Evolutionary conservation across 2,888 invertebrate genomes (phyloP), one percentile per base, ranked within the genome.

Genomic region (Hesperia comma): DNA sequence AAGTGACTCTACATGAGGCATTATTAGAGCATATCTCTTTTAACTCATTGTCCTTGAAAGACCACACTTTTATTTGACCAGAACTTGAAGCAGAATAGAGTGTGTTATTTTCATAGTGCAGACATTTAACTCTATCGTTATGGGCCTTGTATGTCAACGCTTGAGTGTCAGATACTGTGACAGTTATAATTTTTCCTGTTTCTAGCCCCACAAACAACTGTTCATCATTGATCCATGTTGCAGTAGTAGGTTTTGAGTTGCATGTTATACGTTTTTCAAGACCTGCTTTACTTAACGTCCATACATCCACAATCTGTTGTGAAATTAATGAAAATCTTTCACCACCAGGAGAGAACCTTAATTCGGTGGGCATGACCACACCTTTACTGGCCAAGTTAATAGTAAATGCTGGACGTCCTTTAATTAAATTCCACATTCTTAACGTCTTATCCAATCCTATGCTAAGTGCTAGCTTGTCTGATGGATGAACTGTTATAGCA

Each of bases 401-500:
- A 0, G 96, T 95, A 83, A 97, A 99, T 0, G 98, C 98, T 75
- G 95, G 95, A 69, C 98, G 94, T 0, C 98, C 99, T 85, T 98
- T 98, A 0, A 99, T 93, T 70, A 99, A 93, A 92, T 99, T 98
- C 99, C 99, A 99, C 3, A 98, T 98, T 77, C 96, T 93, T 55
- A 99, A 85, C 6, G 96, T 95, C 74, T 95, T 95, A 86, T 99
- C 98, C 58, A 94, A 95, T 15, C 98, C 98, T 46, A 98, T 94
- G 12, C 98, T 96, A 8, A 99, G 87, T 0, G 98, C 97, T 72
- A 99, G 79, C 88, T 98, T 98, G 14, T 98, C 98, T 76, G 96
- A 95, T 1, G 98, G 97, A 92, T 99, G 99, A 57, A 98, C 94
- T 60, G 96, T 95, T 63, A 98, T 90, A 71, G 95, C 94, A 68